Percentiles rank a stretch among this genome's conserved stretches.
These are phyloP conservation scores for Gymnodraco acuticeps DNA, from an alignment of 2,797 vertebrate genomes.

Conservation along the genomic window DNA sequence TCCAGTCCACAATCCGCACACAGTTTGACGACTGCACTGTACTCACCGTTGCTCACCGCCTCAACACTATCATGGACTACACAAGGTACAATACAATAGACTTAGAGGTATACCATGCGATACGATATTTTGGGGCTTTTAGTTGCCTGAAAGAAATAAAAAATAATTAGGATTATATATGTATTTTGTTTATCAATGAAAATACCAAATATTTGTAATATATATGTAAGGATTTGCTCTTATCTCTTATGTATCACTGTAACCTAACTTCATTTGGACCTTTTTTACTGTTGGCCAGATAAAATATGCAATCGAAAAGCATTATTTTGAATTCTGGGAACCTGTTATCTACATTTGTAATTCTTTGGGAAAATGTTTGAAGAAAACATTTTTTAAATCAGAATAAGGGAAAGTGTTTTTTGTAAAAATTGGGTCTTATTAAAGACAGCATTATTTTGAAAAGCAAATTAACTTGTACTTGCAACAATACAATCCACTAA, in stretches of 20 bases:
- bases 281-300: neutral
- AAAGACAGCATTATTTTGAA: neutral
- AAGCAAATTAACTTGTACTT: neutral
- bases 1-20: conserved; percentile 90
- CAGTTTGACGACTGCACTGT: conserved; percentile 94
- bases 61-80: conserved; percentile 93
- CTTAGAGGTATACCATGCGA: too few relatives aligned
- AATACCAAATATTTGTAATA: neutral
- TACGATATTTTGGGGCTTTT: neutral
- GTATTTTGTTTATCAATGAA: neutral
- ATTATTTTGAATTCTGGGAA: neutral
- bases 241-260: neutral
- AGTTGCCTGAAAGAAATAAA: neutral
- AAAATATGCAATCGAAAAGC: neutral
- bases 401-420: too few relatives aligned
- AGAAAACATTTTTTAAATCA: neutral
- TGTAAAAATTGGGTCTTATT: too few relatives aligned
- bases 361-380: neutral
- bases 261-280: neutral
- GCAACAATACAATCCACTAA: neutral
- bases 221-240: neutral
- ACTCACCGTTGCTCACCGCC: conserved; percentile 93
- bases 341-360: neutral
- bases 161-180: neutral
- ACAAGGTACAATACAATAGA: conserved; percentile 83